These are phyloP conservation scores for Chinchilla lanigera DNA, from an alignment of 2,113 vertebrate species.

Conservation along the genomic window DNA sequence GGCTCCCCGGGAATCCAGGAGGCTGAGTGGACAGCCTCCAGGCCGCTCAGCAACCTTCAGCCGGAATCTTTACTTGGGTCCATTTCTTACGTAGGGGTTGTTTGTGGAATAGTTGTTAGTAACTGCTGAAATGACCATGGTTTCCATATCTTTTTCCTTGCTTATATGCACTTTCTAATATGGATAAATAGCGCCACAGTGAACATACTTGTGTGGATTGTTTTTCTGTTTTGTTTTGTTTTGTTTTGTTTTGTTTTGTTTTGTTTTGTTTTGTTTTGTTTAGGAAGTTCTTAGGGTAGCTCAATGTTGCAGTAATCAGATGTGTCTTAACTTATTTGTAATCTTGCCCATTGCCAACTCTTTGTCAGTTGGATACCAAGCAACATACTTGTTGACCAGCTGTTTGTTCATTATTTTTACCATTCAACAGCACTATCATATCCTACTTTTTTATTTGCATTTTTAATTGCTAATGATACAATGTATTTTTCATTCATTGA, in stretches of 20 bases:
- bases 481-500: neutral
- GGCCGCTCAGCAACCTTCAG: neutral
- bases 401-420: neutral
- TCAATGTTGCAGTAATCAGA: neutral
- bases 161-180: neutral
- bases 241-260: too few relatives aligned
- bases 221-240: neutral
- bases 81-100: neutral
- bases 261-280: too few relatives aligned
- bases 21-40: neutral
- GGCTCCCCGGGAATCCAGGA: neutral
- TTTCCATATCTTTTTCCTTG: neutral
- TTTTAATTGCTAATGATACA: neutral
- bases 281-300: neutral
- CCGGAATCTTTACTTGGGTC: neutral
- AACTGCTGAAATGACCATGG: neutral
- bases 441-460: neutral
- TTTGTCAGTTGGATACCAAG: neutral
- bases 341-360: neutral
- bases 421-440: neutral
- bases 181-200: neutral
- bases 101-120: too few relatives aligned
- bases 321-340: neutral
- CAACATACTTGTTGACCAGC: fast-evolving
- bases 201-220: neutral